Percentiles rank a stretch among this genome's conserved stretches.
Evolutionary conservation across 2,888 invertebrate species (phyloP).

Genomic region (Xestia rhomboidea): DNA sequence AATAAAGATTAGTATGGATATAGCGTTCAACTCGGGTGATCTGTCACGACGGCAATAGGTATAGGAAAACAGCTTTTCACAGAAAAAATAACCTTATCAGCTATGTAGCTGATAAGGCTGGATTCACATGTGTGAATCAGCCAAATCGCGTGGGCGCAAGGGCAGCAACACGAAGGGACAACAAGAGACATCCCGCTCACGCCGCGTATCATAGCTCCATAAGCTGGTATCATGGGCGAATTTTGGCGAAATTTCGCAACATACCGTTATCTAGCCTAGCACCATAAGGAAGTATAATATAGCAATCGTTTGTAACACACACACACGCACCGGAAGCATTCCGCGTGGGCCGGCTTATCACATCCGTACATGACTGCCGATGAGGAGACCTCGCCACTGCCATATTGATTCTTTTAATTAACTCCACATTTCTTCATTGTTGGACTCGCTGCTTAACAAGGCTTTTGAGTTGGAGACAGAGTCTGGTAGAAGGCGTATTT

Average conservation of each 20-base stretch:
- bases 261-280: constrained; percentile 81
- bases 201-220: not conserved
- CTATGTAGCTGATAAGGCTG: too few relatives aligned
- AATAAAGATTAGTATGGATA: not conserved
- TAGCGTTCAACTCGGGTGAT: not conserved
- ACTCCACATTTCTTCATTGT: constrained; percentile 31
- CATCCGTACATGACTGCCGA: constrained; percentile 71
- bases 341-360: constrained; percentile 72
- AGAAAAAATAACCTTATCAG: not conserved
- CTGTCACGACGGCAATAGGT: not conserved
- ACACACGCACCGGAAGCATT: constrained; percentile 56
- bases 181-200: not conserved
- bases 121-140: not conserved
- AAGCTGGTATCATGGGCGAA: constrained; percentile 44
- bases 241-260: constrained; percentile 88
- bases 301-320: constrained; percentile 70
- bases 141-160: not conserved
- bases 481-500: not conserved
- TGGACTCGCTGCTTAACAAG: not conserved
- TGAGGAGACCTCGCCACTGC: constrained; percentile 59
- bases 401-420: constrained; percentile 67
- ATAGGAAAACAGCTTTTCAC: not conserved
- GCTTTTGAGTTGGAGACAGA: not conserved
- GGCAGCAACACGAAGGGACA: not conserved
- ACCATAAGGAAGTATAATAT: constrained; percentile 73